Evolutionary conservation across 2,113 vertebrate species (phyloP).

Genomic region (Thunnus maccoyii): DNA sequence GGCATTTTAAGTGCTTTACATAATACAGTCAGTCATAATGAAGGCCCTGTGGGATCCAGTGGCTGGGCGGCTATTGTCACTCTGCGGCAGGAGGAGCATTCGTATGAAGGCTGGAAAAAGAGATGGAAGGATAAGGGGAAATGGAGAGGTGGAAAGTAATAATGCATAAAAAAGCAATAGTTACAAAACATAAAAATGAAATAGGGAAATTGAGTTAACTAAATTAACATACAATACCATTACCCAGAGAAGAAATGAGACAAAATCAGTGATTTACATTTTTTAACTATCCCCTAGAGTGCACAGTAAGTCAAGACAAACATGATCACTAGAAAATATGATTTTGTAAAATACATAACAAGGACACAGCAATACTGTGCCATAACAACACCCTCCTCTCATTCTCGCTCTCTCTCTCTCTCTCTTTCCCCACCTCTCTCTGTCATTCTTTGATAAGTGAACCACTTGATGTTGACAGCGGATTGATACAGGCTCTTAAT

Average conservation of each 20-base stretch:
- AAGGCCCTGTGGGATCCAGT: conserved; percentile 74
- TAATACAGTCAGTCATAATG: conserved; percentile 83
- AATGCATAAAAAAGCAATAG: conserved; percentile 29
- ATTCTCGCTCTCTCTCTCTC: not conserved
- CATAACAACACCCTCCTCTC: not conserved
- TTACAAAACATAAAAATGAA: conserved; percentile 46
- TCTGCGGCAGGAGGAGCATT: conserved; percentile 60
- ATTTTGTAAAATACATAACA: conserved; percentile 39
- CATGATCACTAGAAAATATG: conserved; percentile 49
- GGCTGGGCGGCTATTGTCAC: conserved; percentile 75
- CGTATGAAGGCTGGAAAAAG: conserved; percentile 49
- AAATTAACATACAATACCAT: conserved; percentile 51
- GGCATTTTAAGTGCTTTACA: conserved; percentile 85
- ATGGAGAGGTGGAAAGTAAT: conserved; percentile 38
- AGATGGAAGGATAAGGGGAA: conserved; percentile 49
- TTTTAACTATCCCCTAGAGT: conserved; percentile 17
- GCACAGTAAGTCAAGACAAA: conserved; percentile 22
- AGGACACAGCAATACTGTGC: conserved; percentile 11
- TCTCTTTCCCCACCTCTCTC: conserved; percentile 18
- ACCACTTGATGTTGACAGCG: conserved; percentile 71
- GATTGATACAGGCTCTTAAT: conserved; percentile 81
- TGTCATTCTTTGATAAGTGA: conserved; percentile 65
- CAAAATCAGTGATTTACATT: conserved; percentile 35
- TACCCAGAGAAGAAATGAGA: conserved; percentile 10
- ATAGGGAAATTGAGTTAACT: conserved; percentile 26